Base-by-base conservation (phyloP, 2,888 invertebrate genomes). In the Zygogramma bicolorata region DNA sequence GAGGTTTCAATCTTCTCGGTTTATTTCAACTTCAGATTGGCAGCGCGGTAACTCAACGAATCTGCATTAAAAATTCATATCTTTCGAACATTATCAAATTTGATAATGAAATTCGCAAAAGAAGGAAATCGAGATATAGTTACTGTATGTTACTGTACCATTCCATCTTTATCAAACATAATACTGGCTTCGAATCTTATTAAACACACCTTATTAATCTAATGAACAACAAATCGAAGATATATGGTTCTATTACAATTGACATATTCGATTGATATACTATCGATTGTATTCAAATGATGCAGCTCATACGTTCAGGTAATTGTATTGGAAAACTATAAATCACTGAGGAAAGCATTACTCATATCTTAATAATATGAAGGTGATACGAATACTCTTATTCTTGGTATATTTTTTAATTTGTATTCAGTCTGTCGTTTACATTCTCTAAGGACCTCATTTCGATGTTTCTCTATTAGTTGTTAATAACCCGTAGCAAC, bases 221-320 rank as follows among this genome's bases (percentile, higher is more conserved):
- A n/a, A 22, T 46, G 8, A 18, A 20, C 20, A 46, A 46, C 46
- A 46, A 46, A 46, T 20, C 20, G 46, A 46, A 46, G 18, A 46
- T 20, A 46, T 46, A 46, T 22, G 18, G 46, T 20, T 20, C 46
- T 8, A 22, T 46, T 46, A 46, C 15, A 18, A 20, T 8, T 46
- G 46, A 46, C 20, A 20, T 20, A 46, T 46, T 22, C 10, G 2
- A 2, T 20, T 18, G 18, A 8, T 20, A 22, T 8, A 8, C 46
- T 46, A 22, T 46, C 46, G 8, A 46, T 46, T 46, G 46, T 46
- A 46, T 46, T 46, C 46, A 46, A 46, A 46, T 46, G 46, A 46
- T 20, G 20, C 18, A 15, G 46, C 15, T 46, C 7, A 0, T 20
- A 22, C 8, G 13, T 46, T 20, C 8, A n/a, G 3, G 1, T 46